These are phyloP conservation scores for Lymantria dispar DNA, from an alignment of 2,888 invertebrate genomes.

Conservation along the genomic window DNA sequence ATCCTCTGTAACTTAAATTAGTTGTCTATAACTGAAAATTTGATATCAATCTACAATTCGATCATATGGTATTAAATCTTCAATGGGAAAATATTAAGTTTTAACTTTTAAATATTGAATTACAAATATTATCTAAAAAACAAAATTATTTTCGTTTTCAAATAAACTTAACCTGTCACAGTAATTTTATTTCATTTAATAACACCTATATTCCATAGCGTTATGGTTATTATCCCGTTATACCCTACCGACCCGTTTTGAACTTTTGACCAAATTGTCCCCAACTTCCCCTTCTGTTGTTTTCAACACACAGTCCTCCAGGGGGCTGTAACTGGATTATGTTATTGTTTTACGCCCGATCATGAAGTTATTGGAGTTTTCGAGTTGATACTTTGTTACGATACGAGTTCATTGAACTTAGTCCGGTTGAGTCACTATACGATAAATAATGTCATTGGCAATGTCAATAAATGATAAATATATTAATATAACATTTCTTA, in stretches of 20 bases:
- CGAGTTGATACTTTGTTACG: slow-evolving; percentile 2
- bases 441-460: not conserved
- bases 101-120: no score
- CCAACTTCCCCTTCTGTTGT: slow-evolving; percentile 34
- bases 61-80: no score
- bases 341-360: slow-evolving; percentile 44
- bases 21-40: no score
- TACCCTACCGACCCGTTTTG: slow-evolving; percentile 6
- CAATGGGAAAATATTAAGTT: no score
- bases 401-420: slow-evolving; percentile 5
- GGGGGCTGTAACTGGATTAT: slow-evolving; percentile 45
- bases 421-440: not conserved
- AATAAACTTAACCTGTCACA: not conserved
- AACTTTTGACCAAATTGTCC: slow-evolving; percentile 19
- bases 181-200: not conserved
- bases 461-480: no score
- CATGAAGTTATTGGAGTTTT: slow-evolving; percentile 18
- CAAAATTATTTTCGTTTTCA: no score
- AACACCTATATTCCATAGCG: not conserved
- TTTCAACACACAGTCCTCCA: slow-evolving; percentile 28
- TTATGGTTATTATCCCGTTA: slow-evolving; percentile 17
- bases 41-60: no score
- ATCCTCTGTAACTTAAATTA: no score
- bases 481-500: no score
- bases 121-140: no score